Conservation (phyloP, 2,888 invertebrate species). For the Idaea aversata region DNA sequence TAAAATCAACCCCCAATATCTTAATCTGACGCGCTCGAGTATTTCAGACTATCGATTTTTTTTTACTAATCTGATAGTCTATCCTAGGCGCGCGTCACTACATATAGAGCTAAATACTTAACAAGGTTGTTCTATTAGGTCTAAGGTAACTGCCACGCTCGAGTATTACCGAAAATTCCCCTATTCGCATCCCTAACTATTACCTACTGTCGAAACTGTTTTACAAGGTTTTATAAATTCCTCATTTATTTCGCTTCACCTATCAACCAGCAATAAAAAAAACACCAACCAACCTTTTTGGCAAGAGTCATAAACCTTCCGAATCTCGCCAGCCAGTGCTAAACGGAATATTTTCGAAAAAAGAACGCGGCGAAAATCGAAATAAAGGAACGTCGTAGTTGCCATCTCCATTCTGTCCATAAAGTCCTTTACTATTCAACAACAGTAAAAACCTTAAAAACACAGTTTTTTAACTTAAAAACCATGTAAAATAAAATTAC, state of each 20-base stretch:
- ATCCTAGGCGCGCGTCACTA: no score
- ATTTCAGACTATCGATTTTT: no score
- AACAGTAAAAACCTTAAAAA: background rate
- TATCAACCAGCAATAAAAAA: background rate
- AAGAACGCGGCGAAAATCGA: constrained; percentile 10
- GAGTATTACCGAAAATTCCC: no score
- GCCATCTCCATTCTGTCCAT: background rate
- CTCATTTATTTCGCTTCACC: background rate
- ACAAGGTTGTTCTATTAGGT: no score
- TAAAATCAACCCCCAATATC: no score
- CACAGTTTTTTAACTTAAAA: constrained; percentile 9
- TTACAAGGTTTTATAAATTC: background rate
- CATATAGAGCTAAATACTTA: no score
- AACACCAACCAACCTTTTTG: background rate
- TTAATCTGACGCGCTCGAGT: no score
- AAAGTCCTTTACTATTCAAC: background rate
- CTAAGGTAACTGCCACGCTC: no score
- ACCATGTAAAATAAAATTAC: background rate
- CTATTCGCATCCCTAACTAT: no score
- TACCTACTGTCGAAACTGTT: no score
- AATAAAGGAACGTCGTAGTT: constrained; percentile 5
- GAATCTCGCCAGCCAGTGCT: background rate
- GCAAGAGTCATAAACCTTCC: background rate
- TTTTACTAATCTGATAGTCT: no score
- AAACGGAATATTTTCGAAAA: constrained; percentile 14